Evolutionary conservation across 1,140 invertebrate genomes (phyloP).

Genomic region (Drosophila mojavensis): DNA sequence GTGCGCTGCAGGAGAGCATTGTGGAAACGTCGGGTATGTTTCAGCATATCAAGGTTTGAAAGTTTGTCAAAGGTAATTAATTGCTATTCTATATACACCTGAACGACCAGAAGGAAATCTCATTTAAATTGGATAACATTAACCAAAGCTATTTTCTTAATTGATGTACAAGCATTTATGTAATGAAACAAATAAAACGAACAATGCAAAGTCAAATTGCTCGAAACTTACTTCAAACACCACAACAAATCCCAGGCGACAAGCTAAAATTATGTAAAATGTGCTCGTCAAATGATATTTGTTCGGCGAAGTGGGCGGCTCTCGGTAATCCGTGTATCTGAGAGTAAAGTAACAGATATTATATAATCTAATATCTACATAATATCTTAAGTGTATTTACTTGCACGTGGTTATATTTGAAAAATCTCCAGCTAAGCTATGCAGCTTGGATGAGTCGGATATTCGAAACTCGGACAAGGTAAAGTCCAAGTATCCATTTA

Average conservation of each 20-base stretch:
- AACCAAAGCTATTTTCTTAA: constrained; percentile 30
- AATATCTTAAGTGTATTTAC: constrained; percentile 35
- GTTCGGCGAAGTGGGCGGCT: constrained; percentile 87
- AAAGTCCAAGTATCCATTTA: constrained; percentile 93
- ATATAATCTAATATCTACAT: neutral
- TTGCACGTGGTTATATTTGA: constrained; percentile 83
- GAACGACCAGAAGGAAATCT: constrained; percentile 46
- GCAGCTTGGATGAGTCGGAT: constrained; percentile 87
- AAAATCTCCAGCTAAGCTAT: constrained; percentile 65
- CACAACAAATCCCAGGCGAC: constrained; percentile 95
- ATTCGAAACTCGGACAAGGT: constrained; percentile 93
- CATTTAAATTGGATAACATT: constrained; percentile 39
- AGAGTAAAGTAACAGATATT: neutral
- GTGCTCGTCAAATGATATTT: constrained; percentile 90
- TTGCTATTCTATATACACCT: constrained; percentile 20
- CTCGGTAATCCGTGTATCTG: constrained; percentile 89
- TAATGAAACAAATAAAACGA: constrained; percentile 41
- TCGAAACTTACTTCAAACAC: constrained; percentile 92
- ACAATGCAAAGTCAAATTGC: constrained; percentile 8
- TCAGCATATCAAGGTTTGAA: constrained; percentile 74
- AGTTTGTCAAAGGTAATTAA: constrained; percentile 17
- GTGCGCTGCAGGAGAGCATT: constrained; percentile 65
- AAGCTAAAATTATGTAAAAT: constrained; percentile 96
- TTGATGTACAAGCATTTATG: constrained; percentile 49
- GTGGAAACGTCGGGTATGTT: constrained; percentile 71